These are phyloP conservation scores for Sarcophaga bullata DNA, from an alignment of 1,140 invertebrate species.

Conservation along the genomic window DNA sequence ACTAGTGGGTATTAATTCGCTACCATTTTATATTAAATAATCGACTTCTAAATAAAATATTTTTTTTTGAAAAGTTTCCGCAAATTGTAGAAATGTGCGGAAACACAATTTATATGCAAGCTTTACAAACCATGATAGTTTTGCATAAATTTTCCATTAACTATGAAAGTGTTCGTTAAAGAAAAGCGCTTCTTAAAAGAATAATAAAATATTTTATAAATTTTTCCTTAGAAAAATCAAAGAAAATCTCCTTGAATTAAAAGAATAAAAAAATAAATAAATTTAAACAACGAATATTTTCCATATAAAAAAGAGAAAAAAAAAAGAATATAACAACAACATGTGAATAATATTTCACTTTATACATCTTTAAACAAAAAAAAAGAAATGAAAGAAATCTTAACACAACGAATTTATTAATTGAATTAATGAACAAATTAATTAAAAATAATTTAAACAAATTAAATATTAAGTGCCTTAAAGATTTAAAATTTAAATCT, in stretches of 20 bases:
- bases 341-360: not conserved
- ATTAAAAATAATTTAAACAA: not conserved
- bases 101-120: too few relatives aligned
- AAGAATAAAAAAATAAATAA: not conserved
- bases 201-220: not conserved
- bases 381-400: too few relatives aligned
- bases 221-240: constrained; percentile 5
- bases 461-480: not conserved
- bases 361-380: not conserved
- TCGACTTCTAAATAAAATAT: too few relatives aligned
- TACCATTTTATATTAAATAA: too few relatives aligned
- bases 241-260: constrained; percentile 9
- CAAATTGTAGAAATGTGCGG: too few relatives aligned
- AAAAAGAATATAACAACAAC: not conserved
- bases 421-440: not conserved
- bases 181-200: too few relatives aligned
- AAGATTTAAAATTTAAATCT: not conserved
- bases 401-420: too few relatives aligned
- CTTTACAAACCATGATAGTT: too few relatives aligned
- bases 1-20: too few relatives aligned
- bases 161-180: not conserved
- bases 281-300: not conserved
- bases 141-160: not conserved
- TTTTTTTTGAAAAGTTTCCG: too few relatives aligned
- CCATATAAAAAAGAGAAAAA: not conserved